These are phyloP conservation scores for Acanthochromis polyacanthus DNA, from an alignment of 2,113 vertebrate species.

Conservation along the genomic window DNA sequence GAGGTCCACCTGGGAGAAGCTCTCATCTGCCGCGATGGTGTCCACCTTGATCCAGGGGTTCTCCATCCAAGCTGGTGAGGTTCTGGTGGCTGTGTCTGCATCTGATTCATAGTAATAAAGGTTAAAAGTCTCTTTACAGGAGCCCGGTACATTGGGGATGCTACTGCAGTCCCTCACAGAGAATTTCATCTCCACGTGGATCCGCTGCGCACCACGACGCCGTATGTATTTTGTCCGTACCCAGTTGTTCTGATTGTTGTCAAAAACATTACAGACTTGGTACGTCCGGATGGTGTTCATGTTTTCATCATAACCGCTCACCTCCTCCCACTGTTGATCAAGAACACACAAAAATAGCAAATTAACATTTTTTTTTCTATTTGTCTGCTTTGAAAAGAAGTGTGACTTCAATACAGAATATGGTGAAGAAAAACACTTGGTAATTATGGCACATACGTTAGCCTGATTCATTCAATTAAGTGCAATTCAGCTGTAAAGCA, in stretches of 20 bases:
- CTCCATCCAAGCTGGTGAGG: conserved; percentile 96
- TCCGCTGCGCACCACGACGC: conserved; percentile 92
- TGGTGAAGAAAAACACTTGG: neutral
- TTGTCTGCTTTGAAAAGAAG: neutral
- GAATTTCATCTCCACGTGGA: conserved; percentile 99
- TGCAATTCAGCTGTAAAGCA: conserved; percentile 48
- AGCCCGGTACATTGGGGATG: conserved; percentile 96
- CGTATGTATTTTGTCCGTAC: conserved; percentile 97
- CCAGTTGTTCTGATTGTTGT: conserved; percentile 99
- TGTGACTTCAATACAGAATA: neutral
- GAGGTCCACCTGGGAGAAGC: conserved; percentile 97
- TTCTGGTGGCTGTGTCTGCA: conserved; percentile 91
- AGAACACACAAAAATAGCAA: conserved; percentile 39
- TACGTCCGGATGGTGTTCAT: conserved; percentile 99
- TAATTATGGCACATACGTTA: conserved; percentile 18
- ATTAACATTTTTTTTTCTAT: conserved; percentile 20
- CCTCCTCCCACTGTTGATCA: conserved; percentile 95
- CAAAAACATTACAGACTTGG: conserved; percentile 98
- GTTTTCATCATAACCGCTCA: conserved; percentile 98
- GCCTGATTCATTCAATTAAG: conserved; percentile 42
- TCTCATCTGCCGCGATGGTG: conserved; percentile 96
- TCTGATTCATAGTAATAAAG: conserved; percentile 97
- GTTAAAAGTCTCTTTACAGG: conserved; percentile 99
- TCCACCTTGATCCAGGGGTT: conserved; percentile 99
- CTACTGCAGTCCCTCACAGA: conserved; percentile 98